Base-by-base conservation (phyloP, 2,113 vertebrate species). In the Opisthocomus hoazin region DNA sequence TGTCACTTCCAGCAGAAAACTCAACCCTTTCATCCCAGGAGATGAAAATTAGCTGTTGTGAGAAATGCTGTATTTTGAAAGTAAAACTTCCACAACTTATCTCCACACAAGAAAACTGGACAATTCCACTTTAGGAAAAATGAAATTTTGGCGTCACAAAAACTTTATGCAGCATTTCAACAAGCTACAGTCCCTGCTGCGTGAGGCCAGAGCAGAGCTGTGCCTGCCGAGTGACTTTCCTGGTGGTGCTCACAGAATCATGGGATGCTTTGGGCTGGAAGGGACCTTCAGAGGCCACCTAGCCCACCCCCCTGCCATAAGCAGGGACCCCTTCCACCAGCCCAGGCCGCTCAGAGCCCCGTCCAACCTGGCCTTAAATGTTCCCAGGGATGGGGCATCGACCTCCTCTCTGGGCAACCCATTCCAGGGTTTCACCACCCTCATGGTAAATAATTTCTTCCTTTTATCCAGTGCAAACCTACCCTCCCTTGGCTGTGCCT, bases 221-320 rank as follows among this genome's bases (percentile, higher is more conserved):
- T 18, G 54, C n/a, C 57, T 23, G n/a, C 30, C 4, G 1, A 9
- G 56, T 8, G 73, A 17, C 84, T 11, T 16, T 20, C 23, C 15
- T 2, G 17, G 9, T 4, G 51, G 22, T 9, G 63, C 6, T 11
- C 17, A 8, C 1, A 12, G 30, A n/a, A n/a, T n/a, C n/a, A n/a
- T n/a, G n/a, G n/a, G n/a, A n/a, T n/a, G n/a, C n/a, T n/a, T n/a
- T n/a, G n/a, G n/a, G n/a, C n/a, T n/a, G n/a, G n/a, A n/a, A n/a
- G n/a, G n/a, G n/a, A n/a, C n/a, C n/a, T n/a, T n/a, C n/a, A n/a
- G n/a, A n/a, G n/a, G n/a, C n/a, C n/a, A n/a, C n/a, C n/a, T n/a
- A n/a, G n/a, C n/a, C n/a, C n/a, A n/a, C n/a, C n/a, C n/a, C n/a
- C n/a, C n/a, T n/a, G n/a, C n/a, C n/a, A n/a, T n/a, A n/a, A n/a